phyloP scores from a whole-genome alignment of 2,797 vertebrate species.

The Chelonia mydas region DNA sequence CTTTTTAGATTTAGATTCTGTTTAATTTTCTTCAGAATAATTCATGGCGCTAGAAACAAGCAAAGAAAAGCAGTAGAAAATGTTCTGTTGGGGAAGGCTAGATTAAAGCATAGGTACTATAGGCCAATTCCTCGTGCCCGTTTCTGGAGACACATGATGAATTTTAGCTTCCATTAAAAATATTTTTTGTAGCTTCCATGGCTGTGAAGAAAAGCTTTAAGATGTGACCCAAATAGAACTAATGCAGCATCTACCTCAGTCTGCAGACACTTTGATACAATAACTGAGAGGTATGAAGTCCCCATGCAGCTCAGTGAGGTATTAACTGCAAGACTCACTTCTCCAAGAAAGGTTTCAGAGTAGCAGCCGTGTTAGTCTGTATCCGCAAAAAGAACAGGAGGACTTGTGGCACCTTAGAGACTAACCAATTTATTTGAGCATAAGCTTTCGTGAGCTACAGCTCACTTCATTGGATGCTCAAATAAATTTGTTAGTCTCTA shows the following conservation, averaged over 20 bases:
- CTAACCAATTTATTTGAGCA: too few relatives aligned
- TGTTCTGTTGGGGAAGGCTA: background rate
- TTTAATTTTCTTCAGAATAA: background rate
- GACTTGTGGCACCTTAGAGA: too few relatives aligned
- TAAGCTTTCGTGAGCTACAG: too few relatives aligned
- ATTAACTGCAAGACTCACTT: background rate
- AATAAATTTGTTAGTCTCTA: too few relatives aligned
- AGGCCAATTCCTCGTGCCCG: too few relatives aligned
- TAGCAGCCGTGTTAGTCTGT: too few relatives aligned
- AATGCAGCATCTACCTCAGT: background rate
- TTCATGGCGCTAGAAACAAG: background rate
- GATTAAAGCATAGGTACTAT: background rate
- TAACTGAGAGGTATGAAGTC: background rate
- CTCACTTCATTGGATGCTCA: too few relatives aligned
- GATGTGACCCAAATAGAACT: background rate
- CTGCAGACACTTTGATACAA: background rate
- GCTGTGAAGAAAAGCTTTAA: background rate
- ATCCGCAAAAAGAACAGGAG: too few relatives aligned
- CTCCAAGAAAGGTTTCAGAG: background rate
- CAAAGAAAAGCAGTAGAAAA: background rate
- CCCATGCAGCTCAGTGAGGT: background rate
- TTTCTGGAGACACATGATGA: background rate
- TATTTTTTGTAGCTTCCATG: too few relatives aligned
- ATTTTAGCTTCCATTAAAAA: background rate
- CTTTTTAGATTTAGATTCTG: background rate